phyloP scores from a whole-genome alignment of 2,888 invertebrate species.

The Eugnorisma glareosa region DNA sequence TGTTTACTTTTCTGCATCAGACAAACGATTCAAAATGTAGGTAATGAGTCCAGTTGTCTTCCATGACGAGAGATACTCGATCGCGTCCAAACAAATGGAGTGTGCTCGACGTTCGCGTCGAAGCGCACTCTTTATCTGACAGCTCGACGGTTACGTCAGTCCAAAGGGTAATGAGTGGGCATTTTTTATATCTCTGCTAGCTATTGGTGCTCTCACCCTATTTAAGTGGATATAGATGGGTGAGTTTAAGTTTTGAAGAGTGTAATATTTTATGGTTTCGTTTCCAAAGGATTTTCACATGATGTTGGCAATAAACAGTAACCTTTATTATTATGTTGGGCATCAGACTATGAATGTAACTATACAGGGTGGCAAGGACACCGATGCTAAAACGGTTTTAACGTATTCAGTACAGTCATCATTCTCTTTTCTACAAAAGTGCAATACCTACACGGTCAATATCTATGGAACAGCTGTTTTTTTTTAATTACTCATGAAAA shows the following conservation, averaged over 20 bases:
- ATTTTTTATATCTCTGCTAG: constrained; percentile 53
- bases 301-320: neutral
- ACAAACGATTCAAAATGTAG: constrained; percentile 39
- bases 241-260: constrained; percentile 20
- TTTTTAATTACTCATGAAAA: too few species aligned
- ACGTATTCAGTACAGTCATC: too few species aligned
- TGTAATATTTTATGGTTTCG: neutral
- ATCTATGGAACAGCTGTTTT: too few species aligned
- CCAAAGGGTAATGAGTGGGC: constrained; percentile 65
- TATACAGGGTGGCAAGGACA: too few species aligned
- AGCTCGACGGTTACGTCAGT: constrained; percentile 65
- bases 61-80: constrained; percentile 61
- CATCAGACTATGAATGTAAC: neutral
- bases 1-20: constrained; percentile 1
- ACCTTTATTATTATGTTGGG: neutral
- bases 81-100: constrained; percentile 74
- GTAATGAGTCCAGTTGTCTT: constrained; percentile 58
- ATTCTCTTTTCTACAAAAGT: too few species aligned
- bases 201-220: constrained; percentile 41
- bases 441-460: too few species aligned
- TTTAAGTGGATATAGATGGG: constrained; percentile 26
- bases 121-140: constrained; percentile 68
- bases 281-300: neutral
- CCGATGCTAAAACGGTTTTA: too few species aligned
- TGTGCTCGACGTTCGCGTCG: constrained; percentile 65